Evolutionary conservation across 2,888 invertebrate genomes (phyloP), one percentile per base, ranked within the genome.

Genomic region (Galerucella calmariensis): DNA sequence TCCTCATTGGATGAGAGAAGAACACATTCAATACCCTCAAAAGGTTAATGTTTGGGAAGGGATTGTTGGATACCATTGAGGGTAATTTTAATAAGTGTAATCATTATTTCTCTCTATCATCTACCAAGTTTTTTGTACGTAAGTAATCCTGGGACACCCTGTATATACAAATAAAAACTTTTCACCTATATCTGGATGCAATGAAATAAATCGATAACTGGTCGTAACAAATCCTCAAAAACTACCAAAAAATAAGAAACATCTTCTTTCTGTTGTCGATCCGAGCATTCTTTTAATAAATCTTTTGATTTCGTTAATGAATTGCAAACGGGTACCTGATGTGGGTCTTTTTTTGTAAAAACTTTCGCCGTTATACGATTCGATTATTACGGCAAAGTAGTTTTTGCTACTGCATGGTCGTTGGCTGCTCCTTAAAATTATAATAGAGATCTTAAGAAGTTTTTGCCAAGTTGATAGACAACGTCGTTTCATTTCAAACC

Each of bases 401-500:
- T 79, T 81, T 81, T 81, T 81, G 77, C 77, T 69, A 48, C 35
- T 16, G 41, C 70, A 65, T 35, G 73, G 62, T 78, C 76, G 79
- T 78, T 20, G 48, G 24, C 58, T 20, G 78, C 81, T 83, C 83
- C 82, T 82, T 83, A 82, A 84, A 84, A 85, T 85, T 85, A 84
- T 84, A 85, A 85, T 85, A 85, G 83, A 85, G 84, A 85, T 84
- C 84, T 85, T 85, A 83, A 79, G 77, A 78, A 76, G 80, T 82
- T 84, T 83, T 84, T 84, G 59, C 59, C 10, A 11, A 20, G 48
- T 69, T 44, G 53, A 69, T 65, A 46, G 63, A 44, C 41, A 65
- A 65, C 46, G 20, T 59, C 59, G 59, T n/a, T 20, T 0, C 5
- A 46, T 59, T 46, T 24, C n/a, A 16, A 68, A 35, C 16, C 59